phyloP scores from a whole-genome alignment of 2,797 vertebrate genomes.

The Poeciliopsis turneri region DNA sequence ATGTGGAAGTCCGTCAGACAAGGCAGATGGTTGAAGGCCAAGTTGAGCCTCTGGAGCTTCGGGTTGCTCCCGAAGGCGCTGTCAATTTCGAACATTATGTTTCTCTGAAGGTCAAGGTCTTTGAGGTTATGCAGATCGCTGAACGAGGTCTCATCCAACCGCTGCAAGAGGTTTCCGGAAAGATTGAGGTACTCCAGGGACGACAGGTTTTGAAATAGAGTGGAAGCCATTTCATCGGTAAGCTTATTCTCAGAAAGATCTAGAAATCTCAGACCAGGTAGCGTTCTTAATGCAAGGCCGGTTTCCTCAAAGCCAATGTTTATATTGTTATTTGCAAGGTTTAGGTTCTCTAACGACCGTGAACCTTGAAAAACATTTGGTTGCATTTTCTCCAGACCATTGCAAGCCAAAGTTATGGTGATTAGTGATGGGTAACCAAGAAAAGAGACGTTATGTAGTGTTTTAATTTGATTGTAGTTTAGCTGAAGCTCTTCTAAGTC shows the following conservation, averaged over 20 bases:
- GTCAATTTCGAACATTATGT: conserved; percentile 93
- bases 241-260: conserved; percentile 90
- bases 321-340: conserved; percentile 87
- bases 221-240: conserved; percentile 81
- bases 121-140: conserved; percentile 81
- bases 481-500: conserved; percentile 83
- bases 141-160: conserved; percentile 86
- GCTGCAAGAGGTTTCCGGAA: conserved; percentile 86
- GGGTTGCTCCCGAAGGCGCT: conserved; percentile 82
- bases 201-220: conserved; percentile 85
- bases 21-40: conserved; percentile 92
- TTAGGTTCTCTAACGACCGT: conserved; percentile 77
- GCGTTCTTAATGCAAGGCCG: conserved; percentile 78
- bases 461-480: conserved; percentile 85
- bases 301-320: conserved; percentile 75
- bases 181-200: conserved; percentile 88
- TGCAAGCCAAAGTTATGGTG: conserved; percentile 83
- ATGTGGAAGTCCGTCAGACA: conserved; percentile 90
- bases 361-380: conserved; percentile 76
- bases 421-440: conserved; percentile 78
- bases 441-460: conserved; percentile 81
- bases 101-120: conserved; percentile 90
- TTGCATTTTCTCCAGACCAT: conserved; percentile 78
- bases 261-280: conserved; percentile 77
- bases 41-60: conserved; percentile 85